A percentile compares a stretch with the other conserved stretches of the same genome.
phyloP scores from a whole-genome alignment of 2,797 vertebrate genomes.

The Mormyrus hasselquistii region DNA sequence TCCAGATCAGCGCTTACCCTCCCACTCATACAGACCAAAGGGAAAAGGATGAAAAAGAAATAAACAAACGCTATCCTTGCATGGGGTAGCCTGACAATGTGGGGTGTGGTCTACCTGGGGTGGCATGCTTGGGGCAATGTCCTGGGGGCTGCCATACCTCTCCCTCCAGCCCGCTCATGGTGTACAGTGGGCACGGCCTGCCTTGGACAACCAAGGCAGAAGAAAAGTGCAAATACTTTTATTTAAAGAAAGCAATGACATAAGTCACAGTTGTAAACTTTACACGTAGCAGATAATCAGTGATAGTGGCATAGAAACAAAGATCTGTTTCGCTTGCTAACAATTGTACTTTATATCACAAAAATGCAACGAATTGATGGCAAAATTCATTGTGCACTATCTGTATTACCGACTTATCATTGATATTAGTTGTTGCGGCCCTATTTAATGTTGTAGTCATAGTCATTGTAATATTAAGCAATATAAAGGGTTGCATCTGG shows the following conservation, averaged over 20 bases:
- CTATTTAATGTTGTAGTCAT: background rate
- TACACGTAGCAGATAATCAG: background rate
- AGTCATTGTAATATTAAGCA: background rate
- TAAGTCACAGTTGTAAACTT: background rate
- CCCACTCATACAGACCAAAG: background rate
- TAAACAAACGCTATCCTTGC: background rate
- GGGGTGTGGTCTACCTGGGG: background rate
- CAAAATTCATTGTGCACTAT: background rate
- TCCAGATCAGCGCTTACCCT: background rate
- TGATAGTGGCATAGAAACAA: background rate
- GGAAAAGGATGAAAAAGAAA: background rate
- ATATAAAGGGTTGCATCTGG: background rate
- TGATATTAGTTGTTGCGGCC: background rate
- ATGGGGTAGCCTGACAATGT: background rate
- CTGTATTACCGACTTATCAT: background rate
- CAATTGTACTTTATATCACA: background rate
- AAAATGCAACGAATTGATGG: background rate
- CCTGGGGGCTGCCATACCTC: background rate
- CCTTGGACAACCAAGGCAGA: background rate
- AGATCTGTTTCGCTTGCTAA: background rate
- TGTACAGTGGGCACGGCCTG: background rate
- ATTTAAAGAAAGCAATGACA: background rate
- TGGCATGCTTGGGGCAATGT: background rate
- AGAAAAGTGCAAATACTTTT: background rate
- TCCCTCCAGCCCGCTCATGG: background rate